Evolutionary conservation across 2,888 invertebrate genomes (phyloP).

Genomic region (Sabellastarte sp.): DNA sequence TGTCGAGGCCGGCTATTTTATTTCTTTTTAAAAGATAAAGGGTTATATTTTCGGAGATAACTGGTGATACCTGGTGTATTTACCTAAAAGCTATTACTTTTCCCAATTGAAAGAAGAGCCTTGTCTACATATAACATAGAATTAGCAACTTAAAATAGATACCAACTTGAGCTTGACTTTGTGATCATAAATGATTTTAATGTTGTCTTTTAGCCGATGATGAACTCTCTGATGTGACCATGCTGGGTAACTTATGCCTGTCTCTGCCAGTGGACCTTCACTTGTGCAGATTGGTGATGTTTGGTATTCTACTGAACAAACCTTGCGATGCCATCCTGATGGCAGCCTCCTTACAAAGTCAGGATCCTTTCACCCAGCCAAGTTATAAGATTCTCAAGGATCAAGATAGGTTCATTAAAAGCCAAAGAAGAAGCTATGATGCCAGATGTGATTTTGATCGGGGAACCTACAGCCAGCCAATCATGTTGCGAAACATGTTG

Average conservation of each 20-base stretch:
- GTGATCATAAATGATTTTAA: too few relatives aligned
- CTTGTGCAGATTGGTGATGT: neutral
- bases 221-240: neutral
- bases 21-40: too few relatives aligned
- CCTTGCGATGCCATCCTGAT: neutral
- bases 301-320: neutral
- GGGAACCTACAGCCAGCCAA: neutral
- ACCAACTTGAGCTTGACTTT: too few relatives aligned
- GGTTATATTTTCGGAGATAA: too few relatives aligned
- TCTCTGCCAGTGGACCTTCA: neutral
- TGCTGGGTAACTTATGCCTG: neutral
- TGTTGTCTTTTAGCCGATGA: neutral
- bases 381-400: neutral
- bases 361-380: constrained; percentile 1
- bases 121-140: too few relatives aligned
- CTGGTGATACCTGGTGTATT: too few relatives aligned
- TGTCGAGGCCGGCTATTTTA: too few relatives aligned
- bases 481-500: neutral
- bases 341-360: neutral
- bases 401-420: neutral
- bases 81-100: too few relatives aligned
- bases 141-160: too few relatives aligned
- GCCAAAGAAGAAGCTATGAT: neutral
- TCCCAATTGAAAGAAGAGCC: too few relatives aligned
- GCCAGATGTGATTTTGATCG: neutral